A percentile compares a stretch with the other conserved stretches of the same genome.
Conservation (phyloP, 2,113 vertebrate genomes). For the Hippoglossus stenolepis region DNA sequence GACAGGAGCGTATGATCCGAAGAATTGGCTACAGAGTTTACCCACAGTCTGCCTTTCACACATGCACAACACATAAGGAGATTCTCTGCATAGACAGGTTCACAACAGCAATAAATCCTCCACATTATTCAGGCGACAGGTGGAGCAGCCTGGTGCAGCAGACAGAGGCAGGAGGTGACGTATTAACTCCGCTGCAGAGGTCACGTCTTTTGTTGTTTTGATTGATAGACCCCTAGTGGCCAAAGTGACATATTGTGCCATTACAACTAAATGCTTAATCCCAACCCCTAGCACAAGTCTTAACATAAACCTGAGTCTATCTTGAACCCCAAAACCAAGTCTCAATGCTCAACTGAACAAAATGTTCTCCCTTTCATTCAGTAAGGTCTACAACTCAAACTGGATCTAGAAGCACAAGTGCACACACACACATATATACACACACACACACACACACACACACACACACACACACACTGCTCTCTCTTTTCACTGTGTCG, state of each 20-base stretch:
- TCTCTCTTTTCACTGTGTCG: constrained; percentile 7
- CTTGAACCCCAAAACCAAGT: not conserved
- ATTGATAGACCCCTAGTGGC: not conserved
- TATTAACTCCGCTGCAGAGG: too few relatives aligned
- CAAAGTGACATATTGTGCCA: not conserved
- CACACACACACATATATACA: not conserved
- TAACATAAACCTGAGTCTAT: not conserved
- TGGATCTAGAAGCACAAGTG: too few relatives aligned
- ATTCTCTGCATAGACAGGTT: too few relatives aligned
- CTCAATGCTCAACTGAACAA: not conserved
- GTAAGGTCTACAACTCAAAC: not conserved
- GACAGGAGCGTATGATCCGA: too few relatives aligned
- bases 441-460: constrained; percentile 1
- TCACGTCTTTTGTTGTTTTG: not conserved
- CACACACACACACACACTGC: constrained; percentile 1
- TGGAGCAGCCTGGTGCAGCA: too few relatives aligned
- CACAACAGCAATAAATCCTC: too few relatives aligned
- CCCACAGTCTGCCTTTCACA: too few relatives aligned
- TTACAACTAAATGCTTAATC: not conserved
- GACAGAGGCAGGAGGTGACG: too few relatives aligned
- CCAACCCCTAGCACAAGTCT: not conserved
- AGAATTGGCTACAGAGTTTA: too few relatives aligned
- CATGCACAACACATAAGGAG: too few relatives aligned
- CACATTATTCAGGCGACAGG: too few relatives aligned
- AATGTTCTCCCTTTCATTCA: not conserved